A percentile compares a stretch with the other conserved stretches of the same genome.
Evolutionary conservation across 2,888 invertebrate genomes (phyloP).

Genomic region (Amorpha juglandis): DNA sequence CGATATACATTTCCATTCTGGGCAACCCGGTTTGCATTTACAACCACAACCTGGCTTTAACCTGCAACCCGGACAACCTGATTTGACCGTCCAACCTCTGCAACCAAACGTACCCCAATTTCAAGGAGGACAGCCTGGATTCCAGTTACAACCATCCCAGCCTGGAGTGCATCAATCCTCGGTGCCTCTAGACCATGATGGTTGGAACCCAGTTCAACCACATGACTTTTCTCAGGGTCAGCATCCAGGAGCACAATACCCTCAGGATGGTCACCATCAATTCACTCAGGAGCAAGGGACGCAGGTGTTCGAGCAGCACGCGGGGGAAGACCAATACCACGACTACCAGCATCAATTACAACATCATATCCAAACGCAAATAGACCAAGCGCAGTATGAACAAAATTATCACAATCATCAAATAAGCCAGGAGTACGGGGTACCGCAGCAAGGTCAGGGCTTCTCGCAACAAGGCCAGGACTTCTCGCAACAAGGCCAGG

Average conservation of each 20-base stretch:
- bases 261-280: conserved; percentile 57
- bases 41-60: conserved; percentile 30
- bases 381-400: conserved; percentile 66
- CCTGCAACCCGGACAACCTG: conserved; percentile 26
- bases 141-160: conserved; percentile 37
- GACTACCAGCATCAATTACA: conserved; percentile 70
- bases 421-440: conserved; percentile 47
- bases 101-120: conserved; percentile 27
- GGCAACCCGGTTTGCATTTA: conserved; percentile 32
- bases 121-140: conserved; percentile 30
- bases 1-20: conserved; percentile 26
- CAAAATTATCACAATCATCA: conserved; percentile 55
- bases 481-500: conserved; percentile 43
- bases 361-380: conserved; percentile 72
- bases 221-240: conserved; percentile 49
- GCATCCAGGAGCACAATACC: conserved; percentile 51
- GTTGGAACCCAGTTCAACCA: conserved; percentile 73
- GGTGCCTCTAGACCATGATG: conserved; percentile 65
- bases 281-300: conserved; percentile 69
- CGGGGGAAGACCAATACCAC: conserved; percentile 61
- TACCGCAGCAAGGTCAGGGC: conserved; percentile 43
- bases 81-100: conserved; percentile 24
- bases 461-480: conserved; percentile 42
- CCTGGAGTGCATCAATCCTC: conserved; percentile 46
- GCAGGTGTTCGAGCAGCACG: conserved; percentile 73